Evolutionary conservation across 2,888 invertebrate genomes (phyloP).

Genomic region (Linnaemya vulpina): DNA sequence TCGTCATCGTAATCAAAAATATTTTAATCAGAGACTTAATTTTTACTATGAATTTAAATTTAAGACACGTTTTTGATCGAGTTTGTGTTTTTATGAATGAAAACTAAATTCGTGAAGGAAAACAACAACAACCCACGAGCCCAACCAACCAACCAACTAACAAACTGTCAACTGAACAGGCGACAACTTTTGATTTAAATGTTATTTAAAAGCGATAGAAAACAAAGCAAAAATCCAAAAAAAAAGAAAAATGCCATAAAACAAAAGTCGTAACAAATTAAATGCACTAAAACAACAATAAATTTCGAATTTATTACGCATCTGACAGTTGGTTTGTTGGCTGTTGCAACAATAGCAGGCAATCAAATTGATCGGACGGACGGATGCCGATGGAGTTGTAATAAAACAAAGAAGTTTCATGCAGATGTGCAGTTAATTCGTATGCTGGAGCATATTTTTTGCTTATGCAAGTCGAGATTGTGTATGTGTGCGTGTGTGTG

Average conservation of each 20-base stretch:
- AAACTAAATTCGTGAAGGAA: constrained; percentile 52
- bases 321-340: constrained; percentile 62
- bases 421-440: constrained; percentile 23
- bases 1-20: constrained; percentile 31
- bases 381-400: neutral
- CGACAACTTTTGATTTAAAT: constrained; percentile 62
- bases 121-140: constrained; percentile 48
- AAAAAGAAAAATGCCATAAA: constrained; percentile 51
- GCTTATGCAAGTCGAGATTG: neutral
- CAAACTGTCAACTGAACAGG: constrained; percentile 53
- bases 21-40: constrained; percentile 19
- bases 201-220: constrained; percentile 41
- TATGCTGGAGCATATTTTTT: constrained; percentile 35
- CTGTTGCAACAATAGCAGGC: constrained; percentile 48
- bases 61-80: constrained; percentile 65
- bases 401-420: neutral
- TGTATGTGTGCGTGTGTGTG: constrained; percentile 29
- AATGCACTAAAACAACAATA: constrained; percentile 79
- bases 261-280: constrained; percentile 76
- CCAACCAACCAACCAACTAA: neutral
- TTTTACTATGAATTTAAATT: constrained; percentile 45
- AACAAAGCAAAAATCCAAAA: constrained; percentile 26
- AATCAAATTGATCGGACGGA: constrained; percentile 42
- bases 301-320: constrained; percentile 80
- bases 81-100: constrained; percentile 64